phyloP scores from a whole-genome alignment of 2,888 invertebrate species.

The Agonum fuliginosum region DNA sequence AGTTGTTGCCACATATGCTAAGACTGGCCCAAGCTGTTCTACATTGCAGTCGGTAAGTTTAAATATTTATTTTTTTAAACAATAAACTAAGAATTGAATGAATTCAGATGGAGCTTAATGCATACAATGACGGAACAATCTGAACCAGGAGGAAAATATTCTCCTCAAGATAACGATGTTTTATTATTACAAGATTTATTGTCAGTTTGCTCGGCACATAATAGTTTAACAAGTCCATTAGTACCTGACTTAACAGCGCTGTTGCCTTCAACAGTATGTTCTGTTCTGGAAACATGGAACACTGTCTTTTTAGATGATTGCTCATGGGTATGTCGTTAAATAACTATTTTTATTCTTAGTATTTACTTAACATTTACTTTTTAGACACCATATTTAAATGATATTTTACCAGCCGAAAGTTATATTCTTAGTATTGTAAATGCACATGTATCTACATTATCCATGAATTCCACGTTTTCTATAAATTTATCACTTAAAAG shows the following conservation, averaged over 20 bases:
- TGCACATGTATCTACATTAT: constrained; percentile 79
- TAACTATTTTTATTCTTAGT: constrained; percentile 51
- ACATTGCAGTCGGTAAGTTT: constrained; percentile 77
- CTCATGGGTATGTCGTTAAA: constrained; percentile 74
- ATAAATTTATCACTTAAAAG: constrained; percentile 80
- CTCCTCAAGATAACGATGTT: constrained; percentile 72
- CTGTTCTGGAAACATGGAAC: constrained; percentile 80
- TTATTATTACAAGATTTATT: constrained; percentile 70
- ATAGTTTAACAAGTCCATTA: constrained; percentile 69
- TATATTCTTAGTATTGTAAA: constrained; percentile 85
- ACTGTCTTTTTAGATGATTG: constrained; percentile 75
- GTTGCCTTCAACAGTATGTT: constrained; percentile 75
- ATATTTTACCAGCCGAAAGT: constrained; percentile 89
- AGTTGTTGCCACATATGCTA: constrained; percentile 80
- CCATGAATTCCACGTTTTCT: constrained; percentile 76
- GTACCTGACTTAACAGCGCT: constrained; percentile 75
- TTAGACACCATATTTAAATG: constrained; percentile 83
- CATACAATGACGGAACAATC: constrained; percentile 70
- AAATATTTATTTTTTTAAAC: constrained; percentile 36
- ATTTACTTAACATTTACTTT: constrained; percentile 1
- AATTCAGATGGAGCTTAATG: constrained; percentile 68
- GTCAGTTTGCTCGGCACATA: constrained; percentile 71
- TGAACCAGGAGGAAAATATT: constrained; percentile 71
- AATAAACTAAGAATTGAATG: constrained; percentile 8
- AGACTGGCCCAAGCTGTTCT: constrained; percentile 80